Percentiles rank a stretch among this genome's conserved stretches.
Evolutionary conservation across 2,888 invertebrate genomes (phyloP).

Genomic region (Leptothorax acervorum): DNA sequence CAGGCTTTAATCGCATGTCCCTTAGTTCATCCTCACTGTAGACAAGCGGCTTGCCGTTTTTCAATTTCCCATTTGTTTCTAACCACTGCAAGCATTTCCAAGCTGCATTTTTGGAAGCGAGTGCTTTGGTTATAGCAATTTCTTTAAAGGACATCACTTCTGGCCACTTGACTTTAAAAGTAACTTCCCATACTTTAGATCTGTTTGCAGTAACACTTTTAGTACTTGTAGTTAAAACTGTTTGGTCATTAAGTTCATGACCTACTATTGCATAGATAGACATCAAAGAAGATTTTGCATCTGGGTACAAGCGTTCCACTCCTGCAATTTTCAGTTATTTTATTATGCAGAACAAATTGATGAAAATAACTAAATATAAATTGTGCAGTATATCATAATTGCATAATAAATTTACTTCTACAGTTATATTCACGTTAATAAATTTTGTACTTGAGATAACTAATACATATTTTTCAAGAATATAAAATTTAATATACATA

Average conservation of each 20-base stretch:
- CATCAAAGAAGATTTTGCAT: neutral
- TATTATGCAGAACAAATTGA: neutral
- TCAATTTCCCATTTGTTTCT: slow-evolving; percentile 85
- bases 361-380: neutral
- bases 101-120: slow-evolving; percentile 87
- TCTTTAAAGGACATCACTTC: slow-evolving; percentile 87
- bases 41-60: slow-evolving; percentile 86
- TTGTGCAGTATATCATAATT: neutral
- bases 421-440: neutral
- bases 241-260: slow-evolving; percentile 20
- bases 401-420: neutral
- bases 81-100: slow-evolving; percentile 87
- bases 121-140: slow-evolving; percentile 86
- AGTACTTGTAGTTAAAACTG: neutral
- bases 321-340: slow-evolving; percentile 29
- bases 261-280: slow-evolving; percentile 21
- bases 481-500: neutral
- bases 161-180: slow-evolving; percentile 88
- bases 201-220: neutral
- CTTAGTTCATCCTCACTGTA: slow-evolving; percentile 85
- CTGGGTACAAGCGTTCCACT: slow-evolving; percentile 2
- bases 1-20: slow-evolving; percentile 81
- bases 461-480: neutral
- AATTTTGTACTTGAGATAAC: neutral
- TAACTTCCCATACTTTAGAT: slow-evolving; percentile 86